Base-by-base conservation (phyloP, 2,888 invertebrate genomes). In the Caenorhabditis parvicauda region DNA sequence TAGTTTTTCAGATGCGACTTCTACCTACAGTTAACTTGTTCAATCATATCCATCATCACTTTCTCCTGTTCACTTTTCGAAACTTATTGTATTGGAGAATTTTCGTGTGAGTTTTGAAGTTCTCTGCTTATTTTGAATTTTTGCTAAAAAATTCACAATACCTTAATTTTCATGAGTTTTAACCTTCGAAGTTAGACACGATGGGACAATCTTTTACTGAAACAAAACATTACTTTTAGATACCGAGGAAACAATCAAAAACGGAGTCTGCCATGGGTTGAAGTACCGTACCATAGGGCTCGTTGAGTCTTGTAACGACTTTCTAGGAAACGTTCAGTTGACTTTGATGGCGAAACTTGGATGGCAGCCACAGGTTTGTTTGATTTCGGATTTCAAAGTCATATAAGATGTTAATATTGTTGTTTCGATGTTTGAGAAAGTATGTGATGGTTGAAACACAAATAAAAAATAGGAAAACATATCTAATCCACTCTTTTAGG, bases 181-280 rank as follows among this genome's bases (percentile, higher is more conserved):
- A 21, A 41, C n/a, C 41, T 22, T 27, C 14, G 24, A 42, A 49
- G 35, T 17, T 44, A 6, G 12, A 45, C 17, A n/a, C n/a, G n/a
- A n/a, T n/a, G n/a, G 12, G 19, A 14, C 27, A 2, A 14, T 14
- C 35, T 32, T 12, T 12, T 32, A 32, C 9, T 53, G 44, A 14
- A 28, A 6, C 25, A 21, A 19, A 14, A n/a, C 27, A 21, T 52
- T 47, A 7, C 21, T 42, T 60, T 37, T 54, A 70, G 67, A 70
- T 38, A 42, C 49, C 12, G 59, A 55, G 12, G 59, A 67, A 25
- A 54, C 57, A 5, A 57, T 60, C 17, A 59, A 63, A 38, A 67
- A 68, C n/a, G 70, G 70, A 1, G 59, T 72, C 2, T 72, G 72
- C 32, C 62, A 70, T 43, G 72, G 72, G 2, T 29, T 72, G 37